Percentiles rank a stretch among this genome's conserved stretches.
Evolutionary conservation across 2,888 invertebrate species (phyloP).

Genomic region (Drosophila atripex): DNA sequence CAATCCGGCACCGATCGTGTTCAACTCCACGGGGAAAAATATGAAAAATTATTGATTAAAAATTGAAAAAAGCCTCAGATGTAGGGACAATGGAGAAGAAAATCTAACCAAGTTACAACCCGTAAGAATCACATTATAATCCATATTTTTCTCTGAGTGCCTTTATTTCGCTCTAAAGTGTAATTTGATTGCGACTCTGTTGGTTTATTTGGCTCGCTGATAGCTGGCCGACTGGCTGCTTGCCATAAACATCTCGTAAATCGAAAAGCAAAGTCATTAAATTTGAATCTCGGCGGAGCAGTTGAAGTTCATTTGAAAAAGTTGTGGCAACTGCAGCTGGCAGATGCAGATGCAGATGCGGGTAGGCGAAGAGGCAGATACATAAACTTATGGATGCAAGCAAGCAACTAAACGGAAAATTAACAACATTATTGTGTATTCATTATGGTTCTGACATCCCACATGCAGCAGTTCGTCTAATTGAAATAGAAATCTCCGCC

Average conservation of each 20-base stretch:
- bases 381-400: conserved; percentile 21
- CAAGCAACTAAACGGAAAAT: conserved; percentile 49
- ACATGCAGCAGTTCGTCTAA: conserved; percentile 58
- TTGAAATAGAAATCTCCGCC: conserved; percentile 68
- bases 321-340: conserved; percentile 42
- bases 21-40: neutral
- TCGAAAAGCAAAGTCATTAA: conserved; percentile 61
- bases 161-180: conserved; percentile 16
- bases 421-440: conserved; percentile 73
- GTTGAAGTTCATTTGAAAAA: conserved; percentile 56
- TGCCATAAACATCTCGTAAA: conserved; percentile 64
- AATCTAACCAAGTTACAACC: too few species aligned
- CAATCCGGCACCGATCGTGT: conserved; percentile 25
- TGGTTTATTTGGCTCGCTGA: conserved; percentile 37
- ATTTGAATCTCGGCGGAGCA: conserved; percentile 47
- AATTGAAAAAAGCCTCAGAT: neutral
- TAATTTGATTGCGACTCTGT: conserved; percentile 51
- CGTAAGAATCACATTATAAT: too few species aligned
- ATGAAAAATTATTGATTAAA: too few species aligned
- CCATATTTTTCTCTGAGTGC: neutral
- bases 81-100: too few species aligned
- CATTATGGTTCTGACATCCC: conserved; percentile 64
- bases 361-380: conserved; percentile 42
- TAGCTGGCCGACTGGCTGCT: conserved; percentile 39
- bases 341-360: conserved; percentile 62